phyloP scores from a whole-genome alignment of 1,140 invertebrate species.

The Whitmania pigra region DNA sequence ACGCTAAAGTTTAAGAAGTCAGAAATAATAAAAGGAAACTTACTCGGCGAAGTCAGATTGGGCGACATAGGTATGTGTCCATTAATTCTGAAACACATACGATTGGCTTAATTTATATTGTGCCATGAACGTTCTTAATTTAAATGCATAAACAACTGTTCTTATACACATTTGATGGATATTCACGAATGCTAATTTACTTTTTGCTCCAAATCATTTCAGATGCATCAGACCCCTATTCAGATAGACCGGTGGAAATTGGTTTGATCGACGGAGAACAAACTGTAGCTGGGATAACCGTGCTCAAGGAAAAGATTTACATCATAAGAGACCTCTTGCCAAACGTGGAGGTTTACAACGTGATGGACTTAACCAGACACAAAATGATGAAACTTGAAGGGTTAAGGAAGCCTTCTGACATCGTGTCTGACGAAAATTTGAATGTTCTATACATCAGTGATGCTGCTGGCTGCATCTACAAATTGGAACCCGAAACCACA shows the following conservation, averaged over 20 bases:
- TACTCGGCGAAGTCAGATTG: constrained; percentile 16
- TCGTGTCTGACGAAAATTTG: neutral
- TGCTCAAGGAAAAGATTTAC: constrained; percentile 8
- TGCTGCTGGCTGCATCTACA: constrained; percentile 15
- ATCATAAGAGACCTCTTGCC: constrained; percentile 13
- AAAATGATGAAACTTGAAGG: constrained; percentile 4
- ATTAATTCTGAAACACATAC: neutral
- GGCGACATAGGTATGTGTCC: constrained; percentile 1
- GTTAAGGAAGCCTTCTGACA: constrained; percentile 15
- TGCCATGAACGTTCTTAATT: neutral
- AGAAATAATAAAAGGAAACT: neutral
- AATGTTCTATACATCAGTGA: constrained; percentile 13
- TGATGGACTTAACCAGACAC: neutral
- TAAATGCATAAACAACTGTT: neutral
- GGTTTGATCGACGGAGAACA: constrained; percentile 6
- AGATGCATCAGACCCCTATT: constrained; percentile 16
- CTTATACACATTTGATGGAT: neutral
- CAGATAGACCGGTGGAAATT: constrained; percentile 3
- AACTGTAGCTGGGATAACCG: constrained; percentile 12
- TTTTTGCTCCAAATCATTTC: neutral
- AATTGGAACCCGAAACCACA: constrained; percentile 6
- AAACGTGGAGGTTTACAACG: constrained; percentile 15
- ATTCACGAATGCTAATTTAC: neutral
- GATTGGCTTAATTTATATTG: neutral
- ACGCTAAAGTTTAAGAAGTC: neutral